These are phyloP conservation scores for Apotomis turbidana DNA, from an alignment of 2,888 invertebrate genomes.

Conservation along the genomic window DNA sequence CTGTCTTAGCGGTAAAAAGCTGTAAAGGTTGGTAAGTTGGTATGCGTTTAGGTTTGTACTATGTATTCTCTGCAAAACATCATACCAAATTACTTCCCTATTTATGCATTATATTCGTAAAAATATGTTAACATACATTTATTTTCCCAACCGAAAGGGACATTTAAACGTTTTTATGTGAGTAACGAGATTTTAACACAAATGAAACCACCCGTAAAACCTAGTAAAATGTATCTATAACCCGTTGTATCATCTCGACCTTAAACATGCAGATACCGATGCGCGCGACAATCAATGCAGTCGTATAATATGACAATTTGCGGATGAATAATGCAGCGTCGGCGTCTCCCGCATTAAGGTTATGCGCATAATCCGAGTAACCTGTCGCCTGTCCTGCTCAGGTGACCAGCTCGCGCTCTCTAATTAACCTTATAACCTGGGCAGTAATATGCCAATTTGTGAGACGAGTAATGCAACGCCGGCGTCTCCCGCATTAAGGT, in stretches of 20 bases:
- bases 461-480: constrained; percentile 76
- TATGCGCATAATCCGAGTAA: constrained; percentile 47
- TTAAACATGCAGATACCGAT: constrained; percentile 47
- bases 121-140: no score
- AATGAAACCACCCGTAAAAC: neutral
- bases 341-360: constrained; percentile 66
- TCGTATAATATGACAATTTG: constrained; percentile 79
- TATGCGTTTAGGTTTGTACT: no score
- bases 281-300: constrained; percentile 70
- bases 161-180: no score
- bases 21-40: no score
- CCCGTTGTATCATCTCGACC: neutral
- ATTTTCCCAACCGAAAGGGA: no score
- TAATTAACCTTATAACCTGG: constrained; percentile 7
- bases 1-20: no score
- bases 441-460: constrained; percentile 75
- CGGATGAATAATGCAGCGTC: constrained; percentile 77
- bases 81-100: no score
- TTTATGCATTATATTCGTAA: no score
- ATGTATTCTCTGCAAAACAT: no score
- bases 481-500: constrained; percentile 66
- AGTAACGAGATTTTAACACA: no score
- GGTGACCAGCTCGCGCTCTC: constrained; percentile 14
- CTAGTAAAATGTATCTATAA: neutral
- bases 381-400: constrained; percentile 38